Percentiles rank a stretch among this genome's conserved stretches.
Conservation (phyloP, 2,797 vertebrate genomes). For the Sternotherus odoratus region DNA sequence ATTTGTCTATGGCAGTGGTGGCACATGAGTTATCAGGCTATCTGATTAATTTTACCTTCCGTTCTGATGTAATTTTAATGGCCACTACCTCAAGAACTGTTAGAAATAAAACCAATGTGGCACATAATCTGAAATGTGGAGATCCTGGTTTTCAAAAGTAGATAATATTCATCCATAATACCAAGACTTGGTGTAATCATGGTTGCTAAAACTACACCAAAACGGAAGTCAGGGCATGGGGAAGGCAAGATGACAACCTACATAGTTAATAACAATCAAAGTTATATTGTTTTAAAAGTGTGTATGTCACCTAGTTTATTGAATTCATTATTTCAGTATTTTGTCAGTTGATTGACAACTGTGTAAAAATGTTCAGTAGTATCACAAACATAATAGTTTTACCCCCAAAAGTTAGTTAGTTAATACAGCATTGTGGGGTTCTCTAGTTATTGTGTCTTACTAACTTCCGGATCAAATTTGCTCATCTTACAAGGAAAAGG, state of each 20-base stretch:
- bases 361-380: fast-evolving
- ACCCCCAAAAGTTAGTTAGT: neutral
- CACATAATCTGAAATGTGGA: neutral
- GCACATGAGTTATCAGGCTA: neutral
- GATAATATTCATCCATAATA: neutral
- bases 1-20: neutral
- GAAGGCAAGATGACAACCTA: neutral
- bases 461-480: neutral
- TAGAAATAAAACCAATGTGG: neutral
- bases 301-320: neutral
- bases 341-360: neutral
- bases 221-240: neutral
- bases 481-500: slow-evolving; percentile 7
- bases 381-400: neutral
- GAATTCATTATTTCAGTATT: neutral
- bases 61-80: neutral
- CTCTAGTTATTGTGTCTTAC: slow-evolving; percentile 23
- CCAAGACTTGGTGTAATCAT: neutral
- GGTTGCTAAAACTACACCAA: neutral
- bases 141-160: neutral
- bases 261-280: neutral
- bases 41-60: neutral
- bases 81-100: neutral
- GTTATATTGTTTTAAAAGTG: neutral
- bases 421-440: slow-evolving; percentile 4